Conservation (phyloP, 2,797 vertebrate species). For the Phrynocephalus vlangalii region DNA sequence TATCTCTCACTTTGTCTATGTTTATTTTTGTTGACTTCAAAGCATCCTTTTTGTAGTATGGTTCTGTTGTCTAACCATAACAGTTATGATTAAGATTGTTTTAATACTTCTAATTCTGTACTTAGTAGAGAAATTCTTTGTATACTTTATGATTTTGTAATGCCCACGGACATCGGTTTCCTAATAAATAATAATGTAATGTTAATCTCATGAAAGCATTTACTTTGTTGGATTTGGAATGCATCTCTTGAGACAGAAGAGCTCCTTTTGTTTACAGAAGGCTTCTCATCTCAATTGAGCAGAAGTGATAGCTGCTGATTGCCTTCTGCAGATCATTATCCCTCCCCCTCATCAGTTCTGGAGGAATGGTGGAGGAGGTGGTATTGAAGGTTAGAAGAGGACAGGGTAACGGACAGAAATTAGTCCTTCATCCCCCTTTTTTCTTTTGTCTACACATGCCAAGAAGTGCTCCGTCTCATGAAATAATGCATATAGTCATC, state of each 20-base stretch:
- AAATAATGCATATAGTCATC: fast-evolving
- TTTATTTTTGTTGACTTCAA: background rate
- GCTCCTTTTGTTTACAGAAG: background rate
- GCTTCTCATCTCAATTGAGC: background rate
- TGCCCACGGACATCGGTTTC: background rate
- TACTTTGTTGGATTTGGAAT: background rate
- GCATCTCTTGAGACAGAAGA: background rate
- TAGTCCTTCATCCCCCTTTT: background rate
- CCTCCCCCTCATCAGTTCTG: background rate
- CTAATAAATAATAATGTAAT: background rate
- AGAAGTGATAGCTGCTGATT: background rate
- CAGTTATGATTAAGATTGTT: background rate
- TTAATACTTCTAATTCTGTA: background rate
- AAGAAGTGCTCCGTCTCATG: background rate
- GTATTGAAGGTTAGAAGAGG: background rate
- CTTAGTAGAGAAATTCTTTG: background rate
- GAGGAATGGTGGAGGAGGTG: background rate
- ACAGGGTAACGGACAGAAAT: background rate
- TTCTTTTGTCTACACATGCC: too few species aligned
- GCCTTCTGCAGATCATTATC: background rate
- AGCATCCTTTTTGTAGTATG: background rate
- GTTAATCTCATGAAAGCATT: background rate
- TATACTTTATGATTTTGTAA: background rate
- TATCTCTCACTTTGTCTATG: background rate
- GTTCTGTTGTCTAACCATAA: background rate